A percentile compares a stretch with the other conserved stretches of the same genome.
These are phyloP conservation scores for Hypomesus transpacificus DNA, from an alignment of 2,113 vertebrate species.

Conservation along the genomic window DNA sequence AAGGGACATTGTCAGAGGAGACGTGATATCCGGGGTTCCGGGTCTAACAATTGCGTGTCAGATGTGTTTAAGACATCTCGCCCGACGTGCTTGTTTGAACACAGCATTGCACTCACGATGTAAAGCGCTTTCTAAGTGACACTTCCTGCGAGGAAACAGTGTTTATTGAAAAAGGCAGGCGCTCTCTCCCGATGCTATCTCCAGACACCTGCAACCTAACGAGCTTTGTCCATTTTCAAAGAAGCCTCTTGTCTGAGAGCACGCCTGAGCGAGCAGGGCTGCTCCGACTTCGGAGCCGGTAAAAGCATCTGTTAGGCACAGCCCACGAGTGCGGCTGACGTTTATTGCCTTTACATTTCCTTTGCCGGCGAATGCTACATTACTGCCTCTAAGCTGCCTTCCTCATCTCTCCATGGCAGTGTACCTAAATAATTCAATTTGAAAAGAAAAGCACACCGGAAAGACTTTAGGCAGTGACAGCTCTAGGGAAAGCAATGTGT, in stretches of 20 bases:
- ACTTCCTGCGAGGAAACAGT: constrained; percentile 65
- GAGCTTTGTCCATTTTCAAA: constrained; percentile 75
- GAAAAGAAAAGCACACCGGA: constrained; percentile 62
- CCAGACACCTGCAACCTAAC: constrained; percentile 75
- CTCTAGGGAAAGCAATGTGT: constrained; percentile 67
- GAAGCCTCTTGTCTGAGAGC: constrained; percentile 63
- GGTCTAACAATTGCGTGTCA: constrained; percentile 15
- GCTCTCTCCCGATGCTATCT: constrained; percentile 68
- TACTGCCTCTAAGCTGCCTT: constrained; percentile 66
- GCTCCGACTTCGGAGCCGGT: constrained; percentile 68
- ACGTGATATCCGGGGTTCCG: constrained; percentile 9
- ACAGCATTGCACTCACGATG: constrained; percentile 50
- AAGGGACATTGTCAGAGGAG: constrained; percentile 29
- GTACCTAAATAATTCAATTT: constrained; percentile 78
- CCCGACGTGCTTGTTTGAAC: constrained; percentile 50
- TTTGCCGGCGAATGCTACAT: constrained; percentile 68
- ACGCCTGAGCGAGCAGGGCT: constrained; percentile 65
- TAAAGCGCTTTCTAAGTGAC: constrained; percentile 60
- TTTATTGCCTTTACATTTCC: constrained; percentile 73
- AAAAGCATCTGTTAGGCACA: constrained; percentile 78
- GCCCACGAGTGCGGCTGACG: constrained; percentile 68
- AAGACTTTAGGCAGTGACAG: constrained; percentile 62
- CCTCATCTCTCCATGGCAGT: constrained; percentile 64
- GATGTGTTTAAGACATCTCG: constrained; percentile 53
- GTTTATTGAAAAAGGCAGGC: constrained; percentile 73